A percentile compares a stretch with the other conserved stretches of the same genome.
These are phyloP conservation scores for Trematocara unimaculatum DNA, from an alignment of 2,113 vertebrate genomes.

Conservation along the genomic window DNA sequence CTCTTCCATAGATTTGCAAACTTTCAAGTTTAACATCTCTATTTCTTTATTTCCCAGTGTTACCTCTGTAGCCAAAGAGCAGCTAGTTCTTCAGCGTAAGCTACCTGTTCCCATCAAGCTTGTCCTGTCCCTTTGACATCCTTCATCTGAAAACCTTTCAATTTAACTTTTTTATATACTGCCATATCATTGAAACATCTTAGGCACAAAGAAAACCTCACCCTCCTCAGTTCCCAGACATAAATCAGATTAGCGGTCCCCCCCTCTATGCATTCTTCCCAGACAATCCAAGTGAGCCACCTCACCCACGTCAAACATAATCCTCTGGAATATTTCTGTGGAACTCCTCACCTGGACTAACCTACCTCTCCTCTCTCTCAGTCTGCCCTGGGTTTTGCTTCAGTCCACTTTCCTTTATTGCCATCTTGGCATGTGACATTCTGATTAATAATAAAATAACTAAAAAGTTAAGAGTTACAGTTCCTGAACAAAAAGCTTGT, in stretches of 20 bases:
- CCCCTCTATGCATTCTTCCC: background rate
- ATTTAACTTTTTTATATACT: background rate
- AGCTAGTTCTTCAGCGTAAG: background rate
- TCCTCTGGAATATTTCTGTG: background rate
- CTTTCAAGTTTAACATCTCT: background rate
- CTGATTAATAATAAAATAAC: background rate
- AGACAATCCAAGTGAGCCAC: background rate
- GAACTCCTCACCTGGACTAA: background rate
- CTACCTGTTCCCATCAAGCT: background rate
- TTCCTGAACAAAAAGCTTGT: background rate
- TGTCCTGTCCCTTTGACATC: background rate
- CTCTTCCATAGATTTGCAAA: background rate
- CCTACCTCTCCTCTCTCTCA: background rate
- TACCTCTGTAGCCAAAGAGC: background rate
- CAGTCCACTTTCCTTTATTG: background rate
- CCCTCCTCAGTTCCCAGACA: background rate
- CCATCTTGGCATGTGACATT: background rate
- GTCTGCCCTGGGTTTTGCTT: background rate
- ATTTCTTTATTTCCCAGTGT: background rate
- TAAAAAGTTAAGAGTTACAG: background rate
- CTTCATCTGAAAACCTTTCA: background rate
- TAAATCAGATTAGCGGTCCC: background rate
- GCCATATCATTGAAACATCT: background rate
- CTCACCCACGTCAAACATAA: background rate
- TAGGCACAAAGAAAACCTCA: background rate